Percentiles rank a stretch among this genome's conserved stretches.
Evolutionary conservation across 2,797 vertebrate species (phyloP).

Genomic region (Danio aesculapii): DNA sequence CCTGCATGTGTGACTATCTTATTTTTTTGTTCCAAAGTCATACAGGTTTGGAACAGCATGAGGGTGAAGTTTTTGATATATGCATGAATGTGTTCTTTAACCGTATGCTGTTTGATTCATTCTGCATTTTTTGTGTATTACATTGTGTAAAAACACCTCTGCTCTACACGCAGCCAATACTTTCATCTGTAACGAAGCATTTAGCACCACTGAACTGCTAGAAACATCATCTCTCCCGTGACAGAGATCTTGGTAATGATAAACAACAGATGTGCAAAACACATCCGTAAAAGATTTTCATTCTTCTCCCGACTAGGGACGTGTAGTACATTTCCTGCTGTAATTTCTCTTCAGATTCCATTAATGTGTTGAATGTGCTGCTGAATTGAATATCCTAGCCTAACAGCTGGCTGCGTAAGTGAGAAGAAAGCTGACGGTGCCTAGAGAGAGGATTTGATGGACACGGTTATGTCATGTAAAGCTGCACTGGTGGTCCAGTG

Average conservation of each 20-base stretch:
- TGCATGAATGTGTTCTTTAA: background rate
- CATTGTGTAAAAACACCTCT: background rate
- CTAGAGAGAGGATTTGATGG: slow-evolving; percentile 35
- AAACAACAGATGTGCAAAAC: slow-evolving; percentile 28
- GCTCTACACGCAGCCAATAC: background rate
- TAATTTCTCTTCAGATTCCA: slow-evolving; percentile 28
- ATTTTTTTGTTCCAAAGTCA: background rate
- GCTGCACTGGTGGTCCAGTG: slow-evolving; percentile 16
- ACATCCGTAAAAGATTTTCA: slow-evolving; percentile 5
- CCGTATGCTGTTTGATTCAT: background rate
- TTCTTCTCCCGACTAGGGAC: background rate
- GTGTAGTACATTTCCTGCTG: background rate
- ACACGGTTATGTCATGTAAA: slow-evolving; percentile 27
- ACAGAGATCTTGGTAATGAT: slow-evolving; percentile 16
- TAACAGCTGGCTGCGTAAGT: background rate
- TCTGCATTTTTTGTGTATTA: background rate
- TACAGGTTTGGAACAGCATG: slow-evolving; percentile 1
- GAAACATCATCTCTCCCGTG: slow-evolving; percentile 16
- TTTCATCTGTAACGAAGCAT: background rate
- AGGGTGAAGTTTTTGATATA: background rate
- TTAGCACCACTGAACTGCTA: background rate
- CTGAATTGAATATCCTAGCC: slow-evolving; percentile 66
- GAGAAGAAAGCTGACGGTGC: slow-evolving; percentile 1
- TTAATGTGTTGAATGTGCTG: slow-evolving; percentile 66
- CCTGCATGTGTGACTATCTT: background rate